These are phyloP conservation scores for Epinephelus awoara DNA, from an alignment of 2,797 vertebrate species.

Conservation along the genomic window DNA sequence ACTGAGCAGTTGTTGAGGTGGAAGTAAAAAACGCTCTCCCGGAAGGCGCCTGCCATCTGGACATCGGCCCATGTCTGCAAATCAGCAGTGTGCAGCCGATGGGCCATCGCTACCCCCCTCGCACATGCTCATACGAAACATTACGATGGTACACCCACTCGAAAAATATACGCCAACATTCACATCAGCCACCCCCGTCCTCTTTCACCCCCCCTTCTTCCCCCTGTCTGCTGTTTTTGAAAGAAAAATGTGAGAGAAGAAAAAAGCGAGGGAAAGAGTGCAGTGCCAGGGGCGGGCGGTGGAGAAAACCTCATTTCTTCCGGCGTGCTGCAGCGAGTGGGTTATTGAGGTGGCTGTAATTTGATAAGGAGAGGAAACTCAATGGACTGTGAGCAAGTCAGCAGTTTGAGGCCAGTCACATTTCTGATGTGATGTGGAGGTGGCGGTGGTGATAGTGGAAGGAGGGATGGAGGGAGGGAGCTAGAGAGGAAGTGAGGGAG, in stretches of 20 bases:
- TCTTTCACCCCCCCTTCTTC: background rate
- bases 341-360: constrained; percentile 89
- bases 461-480: constrained; percentile 31
- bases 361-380: constrained; percentile 88
- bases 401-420: constrained; percentile 86
- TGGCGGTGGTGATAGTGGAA: constrained; percentile 65
- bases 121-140: constrained; percentile 26
- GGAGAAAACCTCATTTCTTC: constrained; percentile 85
- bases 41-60: constrained; percentile 74
- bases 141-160: constrained; percentile 26
- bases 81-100: constrained; percentile 59
- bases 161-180: constrained; percentile 53
- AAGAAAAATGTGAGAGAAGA: constrained; percentile 73
- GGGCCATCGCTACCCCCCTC: constrained; percentile 32
- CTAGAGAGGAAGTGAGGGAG: constrained; percentile 27
- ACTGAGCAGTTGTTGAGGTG: constrained; percentile 61
- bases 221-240: constrained; percentile 71
- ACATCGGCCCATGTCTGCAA: constrained; percentile 62
- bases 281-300: constrained; percentile 76
- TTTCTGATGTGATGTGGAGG: constrained; percentile 83
- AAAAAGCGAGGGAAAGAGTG: constrained; percentile 67
- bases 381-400: constrained; percentile 84
- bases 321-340: constrained; percentile 83
- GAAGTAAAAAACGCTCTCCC: constrained; percentile 68
- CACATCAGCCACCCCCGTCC: constrained; percentile 43